phyloP scores from a whole-genome alignment of 2,113 vertebrate species.

The Bagarius yarrelli region DNA sequence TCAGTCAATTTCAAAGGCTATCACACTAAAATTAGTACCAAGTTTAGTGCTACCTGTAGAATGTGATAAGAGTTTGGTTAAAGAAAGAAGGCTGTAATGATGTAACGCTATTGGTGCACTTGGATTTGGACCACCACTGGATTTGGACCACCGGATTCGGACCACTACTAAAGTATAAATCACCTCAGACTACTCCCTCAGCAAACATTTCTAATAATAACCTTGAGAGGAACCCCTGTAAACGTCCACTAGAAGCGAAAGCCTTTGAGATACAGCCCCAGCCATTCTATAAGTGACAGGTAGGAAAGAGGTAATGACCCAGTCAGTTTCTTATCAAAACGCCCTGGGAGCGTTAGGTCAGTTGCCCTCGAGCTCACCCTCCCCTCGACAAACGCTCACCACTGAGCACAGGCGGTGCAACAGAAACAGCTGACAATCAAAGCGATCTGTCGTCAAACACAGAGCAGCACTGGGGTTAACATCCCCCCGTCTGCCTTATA shows the following conservation, averaged over 20 bases:
- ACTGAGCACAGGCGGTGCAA: conserved; percentile 37
- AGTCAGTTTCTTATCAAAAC: conserved; percentile 15
- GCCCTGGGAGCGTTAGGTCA: conserved; percentile 9
- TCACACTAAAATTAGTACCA: too few species aligned
- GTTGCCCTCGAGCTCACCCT: not conserved
- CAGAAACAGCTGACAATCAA: conserved; percentile 53
- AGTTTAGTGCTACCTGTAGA: too few species aligned
- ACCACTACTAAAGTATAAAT: too few species aligned
- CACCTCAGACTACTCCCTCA: too few species aligned
- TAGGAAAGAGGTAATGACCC: conserved; percentile 58
- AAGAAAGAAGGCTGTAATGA: too few species aligned
- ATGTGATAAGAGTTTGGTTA: too few species aligned
- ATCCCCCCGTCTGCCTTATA: conserved; percentile 45
- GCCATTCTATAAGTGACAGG: conserved; percentile 59
- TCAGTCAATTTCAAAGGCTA: not conserved
- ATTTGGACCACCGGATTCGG: too few species aligned
- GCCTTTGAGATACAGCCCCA: not conserved
- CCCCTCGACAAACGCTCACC: conserved; percentile 43
- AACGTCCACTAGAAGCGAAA: not conserved
- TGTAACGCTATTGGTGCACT: too few species aligned
- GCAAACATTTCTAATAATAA: not conserved
- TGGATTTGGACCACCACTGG: too few species aligned
- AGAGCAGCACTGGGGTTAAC: conserved; percentile 41
- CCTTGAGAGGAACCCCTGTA: not conserved
- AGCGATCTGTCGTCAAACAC: conserved; percentile 47